Evolutionary conservation across 2,888 invertebrate genomes (phyloP), one percentile per base, ranked within the genome.

Genomic region (Scaptodrosophila latifasciaeformis): DNA sequence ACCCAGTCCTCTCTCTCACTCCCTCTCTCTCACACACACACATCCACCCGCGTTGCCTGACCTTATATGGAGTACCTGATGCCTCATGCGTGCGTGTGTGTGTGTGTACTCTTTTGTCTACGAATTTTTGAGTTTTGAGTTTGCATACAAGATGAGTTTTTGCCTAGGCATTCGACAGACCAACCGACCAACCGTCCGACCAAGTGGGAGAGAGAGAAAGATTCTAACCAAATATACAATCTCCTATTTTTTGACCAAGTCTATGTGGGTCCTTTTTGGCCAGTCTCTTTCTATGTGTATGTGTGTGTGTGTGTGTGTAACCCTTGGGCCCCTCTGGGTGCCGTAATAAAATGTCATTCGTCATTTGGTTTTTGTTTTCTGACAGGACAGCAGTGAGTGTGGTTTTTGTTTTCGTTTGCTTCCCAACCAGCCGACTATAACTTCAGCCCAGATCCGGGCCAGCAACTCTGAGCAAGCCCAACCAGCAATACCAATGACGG

Each of bases 261-360:
- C n/a, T n/a, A n/a, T n/a, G n/a, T n/a, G n/a, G n/a, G n/a, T n/a
- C n/a, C n/a, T n/a, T n/a, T 18, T 42, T 21, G 49, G 31, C n/a
- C n/a, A n/a, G n/a, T n/a, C n/a, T n/a, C n/a, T n/a, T n/a, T n/a
- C n/a, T n/a, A n/a, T n/a, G n/a, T 35, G 47, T 15, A 34, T 45
- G 34, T 51, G 40, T 43, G 19, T 31, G 49, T 48, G 24, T 49
- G 34, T 18, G 1, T 19, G 27, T 21, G 44, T 43, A 18, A n/a
- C 13, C 29, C n/a, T 1, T 15, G 15, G 18, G 65, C 55, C 69
- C 75, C 81, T 71, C 71, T 69, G 75, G 67, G 79, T 76, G 81
- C 81, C 79, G 72, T 76, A 78, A 81, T 81, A 81, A 81, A 76
- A 76, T 76, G 81, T 81, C 75, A 76, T 76, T 81, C 81, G 75